These are phyloP conservation scores for Semicossyphus pulcher DNA, from an alignment of 2,113 vertebrate species.

Conservation along the genomic window DNA sequence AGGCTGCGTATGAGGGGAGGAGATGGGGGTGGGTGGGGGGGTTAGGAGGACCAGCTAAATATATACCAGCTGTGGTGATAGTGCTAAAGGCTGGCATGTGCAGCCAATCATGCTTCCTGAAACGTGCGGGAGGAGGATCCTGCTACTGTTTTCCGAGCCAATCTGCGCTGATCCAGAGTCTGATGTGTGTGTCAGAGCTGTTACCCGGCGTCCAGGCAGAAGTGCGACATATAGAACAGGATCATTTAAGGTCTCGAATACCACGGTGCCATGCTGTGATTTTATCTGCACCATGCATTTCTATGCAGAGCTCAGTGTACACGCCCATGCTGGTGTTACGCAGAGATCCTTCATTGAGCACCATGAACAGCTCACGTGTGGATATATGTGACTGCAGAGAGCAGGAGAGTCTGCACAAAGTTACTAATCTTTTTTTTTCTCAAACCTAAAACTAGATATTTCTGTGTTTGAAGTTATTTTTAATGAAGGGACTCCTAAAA, in stretches of 20 bases:
- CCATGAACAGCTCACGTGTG: conserved; percentile 65
- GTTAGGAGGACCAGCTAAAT: conserved; percentile 65
- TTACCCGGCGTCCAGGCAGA: conserved; percentile 34
- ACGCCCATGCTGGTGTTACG: conserved; percentile 8
- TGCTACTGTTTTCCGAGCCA: conserved; percentile 45
- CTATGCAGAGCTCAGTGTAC: conserved; percentile 20
- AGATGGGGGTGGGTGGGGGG: neutral
- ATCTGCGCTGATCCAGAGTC: conserved; percentile 23
- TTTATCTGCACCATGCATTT: conserved; percentile 19
- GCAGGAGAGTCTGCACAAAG: conserved; percentile 1
- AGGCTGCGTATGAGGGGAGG: conserved; percentile 27
- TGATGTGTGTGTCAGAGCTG: neutral
- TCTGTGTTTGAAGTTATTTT: conserved; percentile 6
- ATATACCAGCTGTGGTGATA: conserved; percentile 65
- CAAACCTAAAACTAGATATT: neutral
- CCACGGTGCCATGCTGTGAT: neutral
- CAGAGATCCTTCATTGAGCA: conserved; percentile 49
- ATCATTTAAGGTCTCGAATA: conserved; percentile 1
- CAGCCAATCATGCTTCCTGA: conserved; percentile 64
- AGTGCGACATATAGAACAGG: conserved; percentile 33
- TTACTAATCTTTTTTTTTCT: neutral
- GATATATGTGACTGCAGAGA: conserved; percentile 46
- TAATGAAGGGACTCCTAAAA: neutral
- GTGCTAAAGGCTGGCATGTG: conserved; percentile 55
- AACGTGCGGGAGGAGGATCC: conserved; percentile 58